Evolutionary conservation across 2,888 invertebrate genomes (phyloP).

Genomic region (Dinocampus coccinellae): DNA sequence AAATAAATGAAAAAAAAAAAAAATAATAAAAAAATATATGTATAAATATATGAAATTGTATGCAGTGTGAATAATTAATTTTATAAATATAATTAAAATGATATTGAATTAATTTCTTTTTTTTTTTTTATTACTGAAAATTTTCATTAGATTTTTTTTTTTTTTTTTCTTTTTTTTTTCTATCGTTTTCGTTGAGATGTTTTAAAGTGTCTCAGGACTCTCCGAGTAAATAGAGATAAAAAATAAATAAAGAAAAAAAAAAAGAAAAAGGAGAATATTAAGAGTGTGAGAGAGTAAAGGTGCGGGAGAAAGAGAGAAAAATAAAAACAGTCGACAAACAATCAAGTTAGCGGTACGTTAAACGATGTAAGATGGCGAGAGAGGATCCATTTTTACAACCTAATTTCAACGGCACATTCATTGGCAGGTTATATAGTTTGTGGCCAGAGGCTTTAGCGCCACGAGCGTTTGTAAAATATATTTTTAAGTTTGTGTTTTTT

Average conservation of each 20-base stretch:
- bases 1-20: not conserved
- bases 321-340: conserved; percentile 20
- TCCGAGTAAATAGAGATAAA: not conserved
- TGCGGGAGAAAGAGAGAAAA: not conserved
- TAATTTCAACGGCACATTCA: conserved; percentile 33
- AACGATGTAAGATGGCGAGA: conserved; percentile 24
- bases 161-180: not conserved
- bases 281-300: not conserved
- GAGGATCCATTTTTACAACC: conserved; percentile 33
- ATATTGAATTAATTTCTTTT: no score
- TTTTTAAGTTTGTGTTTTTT: not conserved
- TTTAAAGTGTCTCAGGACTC: not conserved
- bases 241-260: not conserved
- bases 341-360: conserved; percentile 32
- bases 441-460: conserved; percentile 14
- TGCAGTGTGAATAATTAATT: no score
- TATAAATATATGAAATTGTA: no score
- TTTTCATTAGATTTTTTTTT: not conserved
- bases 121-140: no score
- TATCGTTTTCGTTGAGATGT: not conserved
- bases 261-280: not conserved
- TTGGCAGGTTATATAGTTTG: conserved; percentile 21
- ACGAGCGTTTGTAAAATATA: conserved; percentile 1
- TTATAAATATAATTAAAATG: no score
- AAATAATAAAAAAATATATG: no score